phyloP scores from a whole-genome alignment of 2,797 vertebrate genomes.

The Chromobotia macracanthus region DNA sequence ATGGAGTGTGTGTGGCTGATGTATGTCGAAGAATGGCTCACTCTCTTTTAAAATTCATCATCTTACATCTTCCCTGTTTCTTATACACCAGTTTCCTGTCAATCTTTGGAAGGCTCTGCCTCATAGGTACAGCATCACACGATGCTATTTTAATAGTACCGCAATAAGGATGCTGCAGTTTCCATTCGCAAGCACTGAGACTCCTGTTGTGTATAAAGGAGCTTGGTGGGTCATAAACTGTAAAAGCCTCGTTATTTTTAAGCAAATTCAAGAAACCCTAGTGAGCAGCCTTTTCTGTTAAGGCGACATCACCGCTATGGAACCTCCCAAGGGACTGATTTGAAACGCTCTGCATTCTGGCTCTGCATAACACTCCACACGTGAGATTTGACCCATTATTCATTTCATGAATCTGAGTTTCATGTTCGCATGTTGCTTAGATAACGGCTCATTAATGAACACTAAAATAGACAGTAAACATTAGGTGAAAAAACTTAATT shows the following conservation, averaged over 20 bases:
- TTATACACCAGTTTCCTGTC: background rate
- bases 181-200: constrained; percentile 55
- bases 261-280: background rate
- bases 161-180: constrained; percentile 21
- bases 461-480: background rate
- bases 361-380: background rate
- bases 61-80: background rate
- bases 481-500: background rate
- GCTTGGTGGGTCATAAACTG: constrained; percentile 63
- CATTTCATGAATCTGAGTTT: background rate
- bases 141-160: constrained; percentile 22
- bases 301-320: constrained; percentile 17
- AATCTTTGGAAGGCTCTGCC: background rate
- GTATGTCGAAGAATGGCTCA: constrained; percentile 10
- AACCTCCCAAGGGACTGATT: background rate
- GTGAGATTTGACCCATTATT: no score
- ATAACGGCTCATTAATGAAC: background rate
- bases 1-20: constrained; percentile 17
- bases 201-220: background rate
- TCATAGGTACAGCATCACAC: background rate
- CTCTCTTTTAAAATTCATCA: constrained; percentile 6
- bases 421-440: background rate
- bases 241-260: constrained; percentile 60
- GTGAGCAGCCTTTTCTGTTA: constrained; percentile 40
- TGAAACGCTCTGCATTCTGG: background rate